Evolutionary conservation across 2,888 invertebrate species (phyloP).

Genomic region (Himalopsyche anomala): DNA sequence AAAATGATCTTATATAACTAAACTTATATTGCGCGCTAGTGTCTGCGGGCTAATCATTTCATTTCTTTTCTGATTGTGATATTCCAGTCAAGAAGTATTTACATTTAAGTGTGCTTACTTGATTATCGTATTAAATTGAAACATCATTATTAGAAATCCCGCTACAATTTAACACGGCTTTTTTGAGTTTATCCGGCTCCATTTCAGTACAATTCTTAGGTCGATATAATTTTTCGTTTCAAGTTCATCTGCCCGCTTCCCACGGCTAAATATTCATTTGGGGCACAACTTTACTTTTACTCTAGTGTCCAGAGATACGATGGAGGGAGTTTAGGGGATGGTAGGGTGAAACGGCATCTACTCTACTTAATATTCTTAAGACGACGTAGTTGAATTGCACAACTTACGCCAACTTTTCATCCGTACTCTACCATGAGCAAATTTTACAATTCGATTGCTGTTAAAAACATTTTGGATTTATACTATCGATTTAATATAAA

Average conservation of each 20-base stretch:
- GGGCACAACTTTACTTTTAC: constrained; percentile 46
- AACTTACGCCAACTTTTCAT: constrained; percentile 55
- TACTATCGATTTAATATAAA: background rate
- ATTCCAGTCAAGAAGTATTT: too few relatives aligned
- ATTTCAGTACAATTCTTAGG: background rate
- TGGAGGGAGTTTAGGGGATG: background rate
- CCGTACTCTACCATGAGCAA: constrained; percentile 41
- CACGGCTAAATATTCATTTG: constrained; percentile 65
- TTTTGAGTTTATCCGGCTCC: background rate
- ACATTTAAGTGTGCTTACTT: too few relatives aligned
- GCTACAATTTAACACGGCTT: background rate
- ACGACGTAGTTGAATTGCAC: constrained; percentile 64
- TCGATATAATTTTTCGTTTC: constrained; percentile 50
- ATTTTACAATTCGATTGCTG: constrained; percentile 46
- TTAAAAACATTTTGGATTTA: constrained; percentile 36
- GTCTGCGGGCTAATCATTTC: background rate
- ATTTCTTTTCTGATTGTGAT: constrained; percentile 10
- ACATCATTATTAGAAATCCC: background rate
- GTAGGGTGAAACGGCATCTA: background rate
- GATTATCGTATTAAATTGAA: background rate
- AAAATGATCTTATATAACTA: too few relatives aligned
- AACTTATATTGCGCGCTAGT: too few relatives aligned
- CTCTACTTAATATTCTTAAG: constrained; percentile 62
- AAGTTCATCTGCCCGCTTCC: constrained; percentile 63
- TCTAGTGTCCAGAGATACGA: background rate